Conservation (phyloP, 2,797 vertebrate genomes). For the Scarus forsteni region DNA sequence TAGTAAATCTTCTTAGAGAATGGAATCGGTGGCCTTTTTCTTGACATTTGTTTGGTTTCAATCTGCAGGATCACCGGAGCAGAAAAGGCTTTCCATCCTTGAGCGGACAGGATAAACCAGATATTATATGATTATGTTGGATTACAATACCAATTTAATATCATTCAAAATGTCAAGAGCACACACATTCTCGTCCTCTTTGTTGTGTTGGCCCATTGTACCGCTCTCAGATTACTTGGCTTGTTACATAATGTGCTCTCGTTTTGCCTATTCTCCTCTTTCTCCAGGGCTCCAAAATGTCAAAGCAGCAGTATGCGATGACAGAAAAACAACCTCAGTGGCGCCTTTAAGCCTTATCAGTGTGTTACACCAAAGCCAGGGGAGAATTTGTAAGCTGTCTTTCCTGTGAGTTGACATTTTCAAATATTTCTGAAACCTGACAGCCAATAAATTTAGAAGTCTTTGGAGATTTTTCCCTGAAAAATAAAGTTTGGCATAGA, state of each 20-base stretch:
- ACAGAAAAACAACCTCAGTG: conserved; percentile 36
- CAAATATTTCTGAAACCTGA: not conserved
- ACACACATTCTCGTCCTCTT: conserved; percentile 35
- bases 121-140: conserved; percentile 74
- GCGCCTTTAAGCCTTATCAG: conserved; percentile 17
- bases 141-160: conserved; percentile 61
- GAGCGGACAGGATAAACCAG: conserved; percentile 63
- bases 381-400: not conserved
- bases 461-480: not conserved
- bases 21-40: conserved; percentile 54
- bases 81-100: conserved; percentile 71
- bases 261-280: conserved; percentile 43
- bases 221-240: conserved; percentile 56
- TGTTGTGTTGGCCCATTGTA: conserved; percentile 48
- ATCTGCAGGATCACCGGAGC: conserved; percentile 57
- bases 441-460: not conserved
- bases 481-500: not conserved
- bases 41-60: conserved; percentile 70
- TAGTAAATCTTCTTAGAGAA: conserved; percentile 54
- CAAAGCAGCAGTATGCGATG: conserved; percentile 39
- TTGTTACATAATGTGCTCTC: conserved; percentile 66
- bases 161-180: conserved; percentile 48
- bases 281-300: conserved; percentile 52
- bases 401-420: not conserved
- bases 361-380: not conserved